phyloP scores from a whole-genome alignment of 2,888 invertebrate genomes.

The Halocaridina rubra region DNA sequence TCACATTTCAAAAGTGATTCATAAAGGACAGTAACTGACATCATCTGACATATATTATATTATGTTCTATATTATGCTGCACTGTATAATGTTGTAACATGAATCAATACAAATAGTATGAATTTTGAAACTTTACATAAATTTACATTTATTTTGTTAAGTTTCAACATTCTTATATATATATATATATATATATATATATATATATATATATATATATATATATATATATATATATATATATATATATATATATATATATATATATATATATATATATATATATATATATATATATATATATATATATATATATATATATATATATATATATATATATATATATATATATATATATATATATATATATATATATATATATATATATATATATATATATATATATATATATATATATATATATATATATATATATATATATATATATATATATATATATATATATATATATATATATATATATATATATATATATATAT shows the following conservation, averaged over 20 bases:
- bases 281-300: conserved; percentile 21
- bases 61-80: no score
- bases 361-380: conserved; percentile 16
- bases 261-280: conserved; percentile 17
- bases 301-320: conserved; percentile 19
- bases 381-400: conserved; percentile 10
- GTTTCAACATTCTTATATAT: not conserved
- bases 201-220: conserved; percentile 16
- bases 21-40: no score
- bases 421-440: conserved; percentile 8
- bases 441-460: conserved; percentile 24
- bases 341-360: conserved; percentile 21
- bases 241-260: conserved; percentile 21
- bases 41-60: no score
- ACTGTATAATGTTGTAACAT: no score
- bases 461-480: conserved; percentile 29
- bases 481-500: conserved; percentile 3
- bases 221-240: conserved; percentile 19
- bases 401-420: conserved; percentile 8
- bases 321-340: conserved; percentile 20
- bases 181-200: conserved; percentile 21
- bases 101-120: not conserved
- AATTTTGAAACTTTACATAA: not conserved
- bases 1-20: no score
- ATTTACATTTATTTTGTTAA: no score